A percentile compares a stretch with the other conserved stretches of the same genome.
Evolutionary conservation across 2,797 vertebrate genomes (phyloP).

Genomic region (Agapornis canus): DNA sequence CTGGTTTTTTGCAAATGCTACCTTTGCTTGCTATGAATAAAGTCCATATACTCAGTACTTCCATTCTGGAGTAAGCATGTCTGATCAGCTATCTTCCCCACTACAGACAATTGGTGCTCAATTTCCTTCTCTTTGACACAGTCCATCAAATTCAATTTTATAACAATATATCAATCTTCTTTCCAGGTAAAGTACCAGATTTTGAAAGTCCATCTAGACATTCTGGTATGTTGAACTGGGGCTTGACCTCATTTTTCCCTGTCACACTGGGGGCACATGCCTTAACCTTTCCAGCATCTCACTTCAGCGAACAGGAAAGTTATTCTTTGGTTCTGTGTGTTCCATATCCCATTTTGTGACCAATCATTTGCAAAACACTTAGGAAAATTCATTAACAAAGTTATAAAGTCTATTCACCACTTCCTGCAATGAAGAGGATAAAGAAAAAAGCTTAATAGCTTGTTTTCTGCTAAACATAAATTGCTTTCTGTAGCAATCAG

Average conservation of each 20-base stretch:
- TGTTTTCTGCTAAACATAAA: slow-evolving; percentile 4
- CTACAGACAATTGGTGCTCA: neutral
- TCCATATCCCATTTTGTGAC: neutral
- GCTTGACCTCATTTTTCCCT: neutral
- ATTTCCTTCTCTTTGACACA: neutral
- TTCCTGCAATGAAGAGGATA: neutral
- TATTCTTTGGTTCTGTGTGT: neutral
- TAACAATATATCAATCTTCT: neutral
- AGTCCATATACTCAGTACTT: neutral
- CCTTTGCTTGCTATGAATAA: neutral
- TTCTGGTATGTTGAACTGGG: neutral
- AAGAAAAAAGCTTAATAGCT: neutral
- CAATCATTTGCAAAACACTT: neutral
- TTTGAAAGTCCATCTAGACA: neutral
- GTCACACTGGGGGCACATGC: neutral
- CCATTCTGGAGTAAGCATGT: neutral
- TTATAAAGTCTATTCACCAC: neutral
- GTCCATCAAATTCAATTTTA: neutral
- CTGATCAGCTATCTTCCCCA: neutral
- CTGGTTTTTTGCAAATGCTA: neutral
- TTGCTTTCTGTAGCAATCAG: neutral
- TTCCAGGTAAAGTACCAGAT: neutral
- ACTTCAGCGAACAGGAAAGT: neutral
- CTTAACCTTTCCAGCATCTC: neutral
- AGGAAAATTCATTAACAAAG: slow-evolving; percentile 10